phyloP scores from a whole-genome alignment of 2,113 vertebrate genomes.

The Anoura caudifer region DNA sequence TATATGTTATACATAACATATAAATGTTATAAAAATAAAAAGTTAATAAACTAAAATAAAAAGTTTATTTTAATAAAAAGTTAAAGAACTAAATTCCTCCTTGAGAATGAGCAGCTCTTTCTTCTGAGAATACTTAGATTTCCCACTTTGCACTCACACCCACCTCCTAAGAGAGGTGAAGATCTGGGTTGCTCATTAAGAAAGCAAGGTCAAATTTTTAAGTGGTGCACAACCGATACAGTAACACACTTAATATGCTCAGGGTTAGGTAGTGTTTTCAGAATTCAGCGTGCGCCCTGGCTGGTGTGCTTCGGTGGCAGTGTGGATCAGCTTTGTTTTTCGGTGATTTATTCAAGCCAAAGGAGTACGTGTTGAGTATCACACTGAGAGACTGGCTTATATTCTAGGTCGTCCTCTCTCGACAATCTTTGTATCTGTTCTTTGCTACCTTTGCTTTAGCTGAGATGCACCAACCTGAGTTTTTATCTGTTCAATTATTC shows the following conservation, averaged over 20 bases:
- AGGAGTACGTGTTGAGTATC: neutral
- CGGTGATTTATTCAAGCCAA: conserved; percentile 1
- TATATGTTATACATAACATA: neutral
- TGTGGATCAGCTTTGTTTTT: conserved; percentile 11
- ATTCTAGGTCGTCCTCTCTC: neutral
- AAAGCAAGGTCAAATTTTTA: conserved; percentile 24
- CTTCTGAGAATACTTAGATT: neutral
- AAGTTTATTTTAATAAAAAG: conserved; percentile 9
- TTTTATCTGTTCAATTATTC: neutral
- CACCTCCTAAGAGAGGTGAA: conserved; percentile 15
- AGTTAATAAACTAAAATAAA: too few relatives aligned
- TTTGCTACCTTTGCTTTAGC: neutral
- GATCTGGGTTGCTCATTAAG: neutral
- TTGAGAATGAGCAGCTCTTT: neutral
- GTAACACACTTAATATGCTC: neutral
- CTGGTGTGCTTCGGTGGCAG: too few relatives aligned
- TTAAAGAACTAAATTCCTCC: conserved; percentile 16
- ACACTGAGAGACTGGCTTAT: neutral
- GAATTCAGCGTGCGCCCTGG: neutral
- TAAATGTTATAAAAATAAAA: too few relatives aligned
- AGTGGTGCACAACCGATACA: neutral
- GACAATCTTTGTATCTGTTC: neutral
- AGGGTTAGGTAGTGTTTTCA: neutral
- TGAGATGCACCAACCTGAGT: neutral
- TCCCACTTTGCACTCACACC: neutral